phyloP scores from a whole-genome alignment of 64 coral and sea anemone genomes.

The Actinia tenebrosa region DNA sequence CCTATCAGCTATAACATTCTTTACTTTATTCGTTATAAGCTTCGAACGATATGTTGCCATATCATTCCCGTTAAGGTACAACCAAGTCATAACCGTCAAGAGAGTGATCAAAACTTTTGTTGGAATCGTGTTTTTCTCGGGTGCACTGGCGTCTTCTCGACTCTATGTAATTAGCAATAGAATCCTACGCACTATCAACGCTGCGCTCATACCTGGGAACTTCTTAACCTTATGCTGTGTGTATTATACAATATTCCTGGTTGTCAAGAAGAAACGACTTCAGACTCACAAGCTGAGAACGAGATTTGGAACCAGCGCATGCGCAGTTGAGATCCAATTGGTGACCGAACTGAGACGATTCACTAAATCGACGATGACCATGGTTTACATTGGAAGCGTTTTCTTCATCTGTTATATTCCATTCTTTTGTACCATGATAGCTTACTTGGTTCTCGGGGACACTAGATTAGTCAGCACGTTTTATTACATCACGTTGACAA shows the following conservation, averaged over 20 bases:
- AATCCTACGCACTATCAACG: slow-evolving; percentile 28
- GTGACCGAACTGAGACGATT: background rate
- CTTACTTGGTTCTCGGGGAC: slow-evolving; percentile 1
- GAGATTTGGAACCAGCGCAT: background rate
- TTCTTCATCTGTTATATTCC: slow-evolving; percentile 26
- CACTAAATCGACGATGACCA: background rate
- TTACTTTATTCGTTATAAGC: slow-evolving; percentile 15
- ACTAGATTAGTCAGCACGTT: background rate
- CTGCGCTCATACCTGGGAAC: slow-evolving; percentile 36
- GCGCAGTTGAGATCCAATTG: background rate
- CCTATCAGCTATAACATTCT: background rate
- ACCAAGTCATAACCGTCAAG: slow-evolving; percentile 1
- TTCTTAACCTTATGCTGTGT: slow-evolving; percentile 26
- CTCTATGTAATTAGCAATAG: slow-evolving; percentile 22
- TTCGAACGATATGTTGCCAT: slow-evolving; percentile 23
- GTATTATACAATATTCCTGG: slow-evolving; percentile 29
- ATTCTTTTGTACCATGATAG: slow-evolving; percentile 16
- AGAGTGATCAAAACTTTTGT: background rate
- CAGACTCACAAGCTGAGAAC: background rate
- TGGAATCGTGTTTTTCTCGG: background rate
- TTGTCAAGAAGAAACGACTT: slow-evolving; percentile 9
- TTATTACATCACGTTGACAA: slow-evolving; percentile 9
- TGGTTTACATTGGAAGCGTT: background rate
- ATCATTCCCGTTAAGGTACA: slow-evolving; percentile 8
- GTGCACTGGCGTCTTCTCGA: slow-evolving; percentile 32